Base-by-base conservation (phyloP, 2,888 invertebrate species). In the Nomada goodeniana region DNA sequence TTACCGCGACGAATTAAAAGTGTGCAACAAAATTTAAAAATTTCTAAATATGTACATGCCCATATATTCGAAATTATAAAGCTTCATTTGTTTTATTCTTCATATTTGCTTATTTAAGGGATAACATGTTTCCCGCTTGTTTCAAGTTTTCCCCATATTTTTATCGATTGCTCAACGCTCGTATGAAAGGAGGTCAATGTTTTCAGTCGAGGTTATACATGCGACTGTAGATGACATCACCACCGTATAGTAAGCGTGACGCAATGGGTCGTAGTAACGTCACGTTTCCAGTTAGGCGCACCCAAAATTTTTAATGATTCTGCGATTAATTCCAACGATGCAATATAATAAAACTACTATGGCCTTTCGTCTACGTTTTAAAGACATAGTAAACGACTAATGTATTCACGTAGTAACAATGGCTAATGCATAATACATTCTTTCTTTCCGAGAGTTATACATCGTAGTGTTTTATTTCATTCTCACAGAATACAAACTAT, bases 181-280 rank as follows among this genome's bases (percentile, higher is more conserved):
- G 36, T 50, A 68, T 20, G 75, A 84, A 86, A 89, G 77, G 71
- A 70, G 86, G 84, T 88, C 90, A 89, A 93, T 91, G 89, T 92
- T 92, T 93, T 92, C 77, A 86, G 88, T 86, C 88, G 87, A 89
- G 91, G 80, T 88, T 88, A 84, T 90, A 89, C 65, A 61, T 72
- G 67, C 67, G 60, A 73, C 53, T 23, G 64, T 78, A 83, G 88
- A 89, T 93, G 93, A 93, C 93, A 93, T 93, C 93, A 93, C 91
- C 93, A 88, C 82, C 91, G 89, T 87, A 92, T 91, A 91, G 92
- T 89, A 89, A 83, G 84, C 89, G 90, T 93, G 93, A 93, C 92
- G 93, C 90, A 93, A 93, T 79, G 72, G 55, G 26, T 83, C 77
- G 88, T 87, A 86, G 88, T 88, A 90, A 89, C 91, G 91, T 92